These are phyloP conservation scores for Equus quagga DNA, from an alignment of 2,113 vertebrate species.

Conservation along the genomic window DNA sequence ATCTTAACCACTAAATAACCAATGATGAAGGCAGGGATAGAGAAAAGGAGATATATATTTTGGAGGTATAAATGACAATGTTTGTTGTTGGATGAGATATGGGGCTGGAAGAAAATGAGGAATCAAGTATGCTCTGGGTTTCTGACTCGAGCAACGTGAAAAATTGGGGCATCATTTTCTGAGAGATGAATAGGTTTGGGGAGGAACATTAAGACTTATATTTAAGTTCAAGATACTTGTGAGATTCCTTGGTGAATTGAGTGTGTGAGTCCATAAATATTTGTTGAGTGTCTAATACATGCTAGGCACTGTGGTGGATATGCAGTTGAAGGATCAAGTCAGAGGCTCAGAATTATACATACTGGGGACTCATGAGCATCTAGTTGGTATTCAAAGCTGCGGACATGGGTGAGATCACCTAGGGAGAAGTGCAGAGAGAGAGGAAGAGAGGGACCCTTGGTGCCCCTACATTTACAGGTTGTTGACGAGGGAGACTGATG, in stretches of 20 bases:
- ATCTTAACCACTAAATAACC: no score
- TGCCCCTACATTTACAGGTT: background rate
- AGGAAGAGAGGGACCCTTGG: background rate
- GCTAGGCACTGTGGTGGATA: background rate
- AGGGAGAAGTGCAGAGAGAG: background rate
- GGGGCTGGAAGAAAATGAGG: background rate
- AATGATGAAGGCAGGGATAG: background rate
- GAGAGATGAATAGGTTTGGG: background rate
- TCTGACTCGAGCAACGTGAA: background rate
- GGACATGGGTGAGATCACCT: background rate
- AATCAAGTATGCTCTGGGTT: background rate
- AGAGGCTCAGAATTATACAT: background rate
- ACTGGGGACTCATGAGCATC: background rate
- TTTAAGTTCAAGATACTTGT: background rate
- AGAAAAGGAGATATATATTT: background rate
- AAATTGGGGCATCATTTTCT: background rate
- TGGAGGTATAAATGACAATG: background rate
- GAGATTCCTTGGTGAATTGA: background rate
- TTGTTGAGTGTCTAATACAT: background rate
- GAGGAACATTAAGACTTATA: background rate
- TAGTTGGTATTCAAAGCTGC: background rate
- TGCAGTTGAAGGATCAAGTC: background rate
- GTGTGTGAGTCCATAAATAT: background rate
- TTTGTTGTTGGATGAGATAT: background rate
- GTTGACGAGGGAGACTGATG: background rate